Evolutionary conservation across 2,113 vertebrate species (phyloP).

Genomic region (Ophiodon elongatus): DNA sequence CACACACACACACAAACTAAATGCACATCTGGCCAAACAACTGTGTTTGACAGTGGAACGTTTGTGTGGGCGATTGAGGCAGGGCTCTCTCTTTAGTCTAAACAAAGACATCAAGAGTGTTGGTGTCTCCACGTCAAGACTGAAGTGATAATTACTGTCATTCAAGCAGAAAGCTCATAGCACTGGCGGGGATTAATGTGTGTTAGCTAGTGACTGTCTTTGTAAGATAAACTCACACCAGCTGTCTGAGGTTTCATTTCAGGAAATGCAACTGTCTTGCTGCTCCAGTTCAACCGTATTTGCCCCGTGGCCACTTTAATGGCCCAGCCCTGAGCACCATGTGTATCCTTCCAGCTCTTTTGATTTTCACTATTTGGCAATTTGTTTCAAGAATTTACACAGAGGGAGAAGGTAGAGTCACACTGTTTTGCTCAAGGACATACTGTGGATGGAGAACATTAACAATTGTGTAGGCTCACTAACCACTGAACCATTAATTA

Average conservation of each 20-base stretch:
- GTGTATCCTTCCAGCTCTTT: background rate
- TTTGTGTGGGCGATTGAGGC: constrained; percentile 50
- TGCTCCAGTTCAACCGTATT: constrained; percentile 7
- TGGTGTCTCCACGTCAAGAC: constrained; percentile 57
- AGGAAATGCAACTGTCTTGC: constrained; percentile 26
- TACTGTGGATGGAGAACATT: constrained; percentile 7
- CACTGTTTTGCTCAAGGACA: constrained; percentile 14
- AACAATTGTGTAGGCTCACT: background rate
- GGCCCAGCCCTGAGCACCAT: background rate
- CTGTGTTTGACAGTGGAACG: background rate
- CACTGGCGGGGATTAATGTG: constrained; percentile 62
- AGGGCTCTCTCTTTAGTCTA: constrained; percentile 44
- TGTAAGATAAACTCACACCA: constrained; percentile 58
- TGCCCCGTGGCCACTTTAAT: background rate
- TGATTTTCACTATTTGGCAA: constrained; percentile 16
- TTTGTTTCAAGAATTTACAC: no score
- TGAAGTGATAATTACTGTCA: constrained; percentile 78
- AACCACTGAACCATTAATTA: constrained; percentile 14
- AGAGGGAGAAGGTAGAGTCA: background rate
- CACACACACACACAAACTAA: background rate
- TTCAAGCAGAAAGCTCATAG: constrained; percentile 73
- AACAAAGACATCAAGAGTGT: constrained; percentile 73
- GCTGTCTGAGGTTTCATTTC: constrained; percentile 50
- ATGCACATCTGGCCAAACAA: background rate
- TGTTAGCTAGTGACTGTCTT: constrained; percentile 52